These are phyloP conservation scores for Ennomos quercinarius DNA, from an alignment of 2,888 invertebrate species.

Conservation along the genomic window DNA sequence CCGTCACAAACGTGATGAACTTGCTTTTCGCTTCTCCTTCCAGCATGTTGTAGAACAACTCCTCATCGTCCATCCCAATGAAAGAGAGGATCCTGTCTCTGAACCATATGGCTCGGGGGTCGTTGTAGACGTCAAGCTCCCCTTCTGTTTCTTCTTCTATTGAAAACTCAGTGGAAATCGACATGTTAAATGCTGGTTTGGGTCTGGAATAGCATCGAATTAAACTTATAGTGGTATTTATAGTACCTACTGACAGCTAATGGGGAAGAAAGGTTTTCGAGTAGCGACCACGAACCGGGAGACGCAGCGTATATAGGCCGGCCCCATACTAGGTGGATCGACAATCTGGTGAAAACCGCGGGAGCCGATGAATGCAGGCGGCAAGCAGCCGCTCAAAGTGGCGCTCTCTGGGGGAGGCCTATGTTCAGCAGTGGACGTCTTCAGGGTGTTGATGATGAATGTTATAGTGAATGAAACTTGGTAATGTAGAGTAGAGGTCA, in stretches of 20 bases:
- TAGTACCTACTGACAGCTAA: background rate
- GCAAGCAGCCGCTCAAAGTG: too few species aligned
- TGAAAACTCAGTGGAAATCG: slow-evolving; percentile 2
- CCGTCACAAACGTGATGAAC: slow-evolving; percentile 55
- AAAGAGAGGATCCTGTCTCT: slow-evolving; percentile 86
- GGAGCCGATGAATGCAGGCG: too few species aligned
- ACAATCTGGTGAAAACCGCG: too few species aligned
- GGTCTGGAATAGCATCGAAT: slow-evolving; percentile 1
- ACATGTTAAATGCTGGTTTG: background rate
- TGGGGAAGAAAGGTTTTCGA: too few species aligned
- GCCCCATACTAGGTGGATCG: too few species aligned
- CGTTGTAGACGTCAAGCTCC: slow-evolving; percentile 60
- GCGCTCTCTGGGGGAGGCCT: too few species aligned
- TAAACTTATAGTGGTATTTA: background rate
- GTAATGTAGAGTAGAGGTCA: too few species aligned
- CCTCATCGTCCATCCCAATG: slow-evolving; percentile 84
- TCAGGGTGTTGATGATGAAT: too few species aligned
- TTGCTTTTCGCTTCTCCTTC: slow-evolving; percentile 81
- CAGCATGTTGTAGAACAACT: slow-evolving; percentile 86
- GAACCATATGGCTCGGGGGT: slow-evolving; percentile 89
- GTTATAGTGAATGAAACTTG: too few species aligned
- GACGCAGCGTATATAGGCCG: too few species aligned
- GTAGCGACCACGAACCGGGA: too few species aligned
- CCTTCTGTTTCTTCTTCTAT: slow-evolving; percentile 32
- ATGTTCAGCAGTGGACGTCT: too few species aligned